Percentiles rank a stretch among this genome's conserved stretches.
phyloP scores from a whole-genome alignment of 2,888 invertebrate species.

The Escarpia spicata region DNA sequence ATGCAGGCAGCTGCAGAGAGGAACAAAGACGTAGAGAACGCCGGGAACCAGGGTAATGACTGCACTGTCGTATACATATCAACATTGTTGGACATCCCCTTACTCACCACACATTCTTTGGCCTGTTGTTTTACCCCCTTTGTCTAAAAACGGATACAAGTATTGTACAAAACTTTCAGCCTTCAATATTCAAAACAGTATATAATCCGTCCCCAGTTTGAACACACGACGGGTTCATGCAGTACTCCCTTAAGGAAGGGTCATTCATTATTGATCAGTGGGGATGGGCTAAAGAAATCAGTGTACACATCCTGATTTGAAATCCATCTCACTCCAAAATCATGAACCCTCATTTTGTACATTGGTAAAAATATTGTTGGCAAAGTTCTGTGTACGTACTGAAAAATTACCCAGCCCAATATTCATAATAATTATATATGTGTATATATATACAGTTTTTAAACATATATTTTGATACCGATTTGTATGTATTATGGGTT shows the following conservation, averaged over 20 bases:
- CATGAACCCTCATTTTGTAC: no score
- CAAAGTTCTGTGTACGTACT: no score
- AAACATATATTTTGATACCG: no score
- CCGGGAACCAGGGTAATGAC: background rate
- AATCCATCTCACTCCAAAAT: no score
- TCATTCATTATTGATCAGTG: background rate
- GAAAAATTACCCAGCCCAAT: no score
- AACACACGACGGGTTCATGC: background rate
- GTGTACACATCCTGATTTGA: no score
- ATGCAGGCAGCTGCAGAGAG: constrained; percentile 45
- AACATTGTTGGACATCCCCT: no score
- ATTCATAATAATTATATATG: no score
- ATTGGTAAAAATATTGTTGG: no score
- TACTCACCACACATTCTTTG: no score
- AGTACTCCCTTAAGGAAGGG: background rate
- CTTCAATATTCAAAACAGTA: background rate
- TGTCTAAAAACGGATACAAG: background rate
- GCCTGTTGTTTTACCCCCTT: background rate
- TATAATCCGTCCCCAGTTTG: background rate
- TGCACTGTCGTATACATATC: background rate
- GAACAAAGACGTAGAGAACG: constrained; percentile 27
- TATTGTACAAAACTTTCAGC: background rate
- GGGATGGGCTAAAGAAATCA: background rate
- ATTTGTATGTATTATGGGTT: no score
- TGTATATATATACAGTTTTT: no score